Conservation (phyloP, 2,888 invertebrate genomes). For the Polyploca ridens region DNA sequence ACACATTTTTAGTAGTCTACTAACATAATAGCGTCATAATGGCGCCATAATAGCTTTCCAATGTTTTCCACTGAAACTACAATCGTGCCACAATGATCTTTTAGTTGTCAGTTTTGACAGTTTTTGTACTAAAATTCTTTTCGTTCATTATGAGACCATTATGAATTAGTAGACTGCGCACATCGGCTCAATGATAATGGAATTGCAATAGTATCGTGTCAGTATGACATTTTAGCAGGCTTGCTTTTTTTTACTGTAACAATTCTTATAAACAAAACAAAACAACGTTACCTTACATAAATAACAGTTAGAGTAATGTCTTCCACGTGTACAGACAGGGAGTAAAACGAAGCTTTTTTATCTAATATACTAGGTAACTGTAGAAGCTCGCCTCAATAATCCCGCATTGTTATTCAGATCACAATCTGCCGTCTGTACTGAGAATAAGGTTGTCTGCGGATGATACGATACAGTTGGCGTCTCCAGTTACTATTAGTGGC, state of each 20-base stretch:
- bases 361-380: background rate
- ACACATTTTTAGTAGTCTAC: too few species aligned
- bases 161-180: too few species aligned
- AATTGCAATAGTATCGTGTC: too few species aligned
- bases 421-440: background rate
- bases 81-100: too few species aligned
- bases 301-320: constrained; percentile 4
- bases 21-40: too few species aligned
- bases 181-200: too few species aligned
- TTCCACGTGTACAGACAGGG: background rate
- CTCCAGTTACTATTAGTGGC: background rate
- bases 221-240: too few species aligned
- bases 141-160: too few species aligned
- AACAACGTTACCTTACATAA: background rate
- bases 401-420: constrained; percentile 12
- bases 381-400: constrained; percentile 8
- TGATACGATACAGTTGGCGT: background rate
- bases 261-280: background rate
- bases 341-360: background rate
- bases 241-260: background rate
- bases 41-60: too few species aligned
- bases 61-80: too few species aligned
- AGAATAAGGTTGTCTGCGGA: background rate
- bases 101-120: too few species aligned
- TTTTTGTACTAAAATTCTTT: too few species aligned